Evolutionary conservation across 2,888 invertebrate genomes (phyloP), one percentile per base, ranked within the genome.

Genomic region (Brachyptera putata): DNA sequence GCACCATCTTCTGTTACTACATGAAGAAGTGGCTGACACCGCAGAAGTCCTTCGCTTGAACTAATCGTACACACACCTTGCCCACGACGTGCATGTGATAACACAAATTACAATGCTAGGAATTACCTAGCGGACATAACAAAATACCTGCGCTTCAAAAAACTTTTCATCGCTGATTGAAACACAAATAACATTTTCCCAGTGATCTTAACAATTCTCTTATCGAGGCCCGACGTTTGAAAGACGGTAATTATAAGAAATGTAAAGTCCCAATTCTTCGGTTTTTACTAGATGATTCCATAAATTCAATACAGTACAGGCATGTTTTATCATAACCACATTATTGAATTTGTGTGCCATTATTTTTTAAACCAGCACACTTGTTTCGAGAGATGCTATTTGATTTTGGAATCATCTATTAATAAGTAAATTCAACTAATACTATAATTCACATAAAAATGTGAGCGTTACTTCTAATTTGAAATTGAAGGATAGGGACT

Each of bases 11-110:
- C 81, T 92, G 90, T 76, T 93, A 93, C 77, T 91, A 90, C 80
- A 91, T 92, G 87, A 90, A 90, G 74, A 92, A 92, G 74, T 93
- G 92, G 91, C 81, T 91, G 74, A 82, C 86, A 67, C 91, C 91
- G 13, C 85, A 87, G 69, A 92, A 92, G 75, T 87, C 87, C 75
- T 83, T 90, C 80, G 80, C 83, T 71, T 85, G 79, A 80, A 64
- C 21, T 5, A n/a, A 46, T 21, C 41, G 1, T 21, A 18, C n/a
- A 16, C 2, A 41, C 18, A 18, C 41, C 18, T 3, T 14, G 16
- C 3, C 18, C 21, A 16, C 7, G 41, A 41, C 21, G 41, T n/a
- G n/a, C 21, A 16, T 14, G 41, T 41, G 41, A 41, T 41, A 41
- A 16, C 18, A 41, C 41, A 18, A 21, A 41, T 18, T 21, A 16